Evolutionary conservation across 2,888 invertebrate genomes (phyloP).

Genomic region (Napeogenes inachia): DNA sequence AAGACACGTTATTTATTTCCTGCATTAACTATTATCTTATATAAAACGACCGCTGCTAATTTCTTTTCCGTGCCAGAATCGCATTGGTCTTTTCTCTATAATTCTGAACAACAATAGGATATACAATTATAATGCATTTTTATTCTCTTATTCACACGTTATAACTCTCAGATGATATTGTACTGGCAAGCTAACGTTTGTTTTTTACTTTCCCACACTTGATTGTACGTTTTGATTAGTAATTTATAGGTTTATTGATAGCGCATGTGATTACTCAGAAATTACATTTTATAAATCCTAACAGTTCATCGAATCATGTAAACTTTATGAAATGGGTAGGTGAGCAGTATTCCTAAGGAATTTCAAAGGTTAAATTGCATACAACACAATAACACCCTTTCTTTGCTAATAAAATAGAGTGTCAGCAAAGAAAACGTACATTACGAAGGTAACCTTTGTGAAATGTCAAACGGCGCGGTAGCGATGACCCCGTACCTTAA

Average conservation of each 20-base stretch:
- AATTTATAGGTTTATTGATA: constrained; percentile 62
- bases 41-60: constrained; percentile 52
- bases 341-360: constrained; percentile 38
- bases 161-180: constrained; percentile 45
- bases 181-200: constrained; percentile 46
- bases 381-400: constrained; percentile 68
- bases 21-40: constrained; percentile 71
- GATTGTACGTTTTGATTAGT: constrained; percentile 49
- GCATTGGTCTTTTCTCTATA: constrained; percentile 54
- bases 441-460: constrained; percentile 70
- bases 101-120: constrained; percentile 56
- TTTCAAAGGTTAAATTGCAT: constrained; percentile 57
- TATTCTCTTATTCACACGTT: constrained; percentile 61
- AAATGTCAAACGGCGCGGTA: constrained; percentile 70
- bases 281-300: constrained; percentile 9
- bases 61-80: constrained; percentile 61
- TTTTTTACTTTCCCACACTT: constrained; percentile 53
- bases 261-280: constrained; percentile 27
- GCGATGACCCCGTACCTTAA: constrained; percentile 64
- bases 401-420: constrained; percentile 58
- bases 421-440: constrained; percentile 67
- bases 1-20: constrained; percentile 67
- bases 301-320: constrained; percentile 30
- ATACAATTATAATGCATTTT: constrained; percentile 61
- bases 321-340: constrained; percentile 32